These are phyloP conservation scores for Plusia festucae DNA, from an alignment of 2,888 invertebrate species.

Conservation along the genomic window DNA sequence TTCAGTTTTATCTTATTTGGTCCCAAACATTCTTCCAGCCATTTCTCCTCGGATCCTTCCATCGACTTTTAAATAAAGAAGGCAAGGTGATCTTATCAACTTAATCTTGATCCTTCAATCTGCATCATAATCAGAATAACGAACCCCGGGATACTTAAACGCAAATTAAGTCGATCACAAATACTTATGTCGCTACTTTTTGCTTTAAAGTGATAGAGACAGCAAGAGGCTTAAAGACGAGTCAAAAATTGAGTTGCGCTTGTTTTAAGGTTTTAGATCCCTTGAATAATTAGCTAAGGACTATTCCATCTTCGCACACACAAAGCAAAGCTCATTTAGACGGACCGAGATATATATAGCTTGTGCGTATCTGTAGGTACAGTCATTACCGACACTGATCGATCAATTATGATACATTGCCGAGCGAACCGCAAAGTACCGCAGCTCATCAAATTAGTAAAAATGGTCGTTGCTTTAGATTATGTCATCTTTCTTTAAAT, in stretches of 20 bases:
- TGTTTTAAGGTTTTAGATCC: too few species aligned
- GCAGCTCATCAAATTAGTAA: too few species aligned
- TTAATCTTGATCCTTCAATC: constrained; percentile 24
- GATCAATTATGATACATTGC: too few species aligned
- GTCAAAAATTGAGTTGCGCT: neutral
- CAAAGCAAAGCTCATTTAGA: too few species aligned
- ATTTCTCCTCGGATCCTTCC: neutral
- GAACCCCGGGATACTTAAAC: neutral
- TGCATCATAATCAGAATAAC: constrained; percentile 18
- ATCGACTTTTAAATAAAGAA: constrained; percentile 3
- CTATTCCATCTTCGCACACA: constrained; percentile 24
- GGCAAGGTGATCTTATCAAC: constrained; percentile 20
- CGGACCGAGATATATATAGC: too few species aligned
- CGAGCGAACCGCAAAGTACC: too few species aligned
- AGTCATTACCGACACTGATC: too few species aligned
- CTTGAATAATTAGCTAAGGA: constrained; percentile 41
- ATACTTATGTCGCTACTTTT: constrained; percentile 2
- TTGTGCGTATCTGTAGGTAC: too few species aligned
- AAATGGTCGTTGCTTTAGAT: too few species aligned
- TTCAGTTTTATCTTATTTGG: neutral
- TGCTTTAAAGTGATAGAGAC: neutral
- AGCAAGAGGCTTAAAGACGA: neutral
- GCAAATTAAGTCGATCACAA: too few species aligned
- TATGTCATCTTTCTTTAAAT: too few species aligned
- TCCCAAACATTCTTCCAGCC: neutral